These are phyloP conservation scores for Pogonomyrmex californicus DNA, from an alignment of 1,140 invertebrate genomes.

Conservation along the genomic window DNA sequence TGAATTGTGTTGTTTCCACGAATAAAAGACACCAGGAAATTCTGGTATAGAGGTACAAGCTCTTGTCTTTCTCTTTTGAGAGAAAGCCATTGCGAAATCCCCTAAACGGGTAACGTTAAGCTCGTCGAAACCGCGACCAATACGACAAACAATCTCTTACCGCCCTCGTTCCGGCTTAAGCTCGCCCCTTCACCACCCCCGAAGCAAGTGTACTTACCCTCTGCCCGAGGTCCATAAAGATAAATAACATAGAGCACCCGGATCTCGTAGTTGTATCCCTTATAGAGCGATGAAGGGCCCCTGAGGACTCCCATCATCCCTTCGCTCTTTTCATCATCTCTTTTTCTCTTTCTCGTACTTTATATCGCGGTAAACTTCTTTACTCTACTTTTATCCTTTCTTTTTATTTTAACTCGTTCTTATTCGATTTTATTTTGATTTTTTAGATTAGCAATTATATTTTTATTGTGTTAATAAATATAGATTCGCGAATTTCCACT, in stretches of 20 bases:
- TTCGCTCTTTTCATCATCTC: constrained; percentile 10
- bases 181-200: constrained; percentile 73
- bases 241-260: constrained; percentile 84
- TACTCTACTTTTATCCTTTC: constrained; percentile 53
- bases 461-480: background rate
- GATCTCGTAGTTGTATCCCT: constrained; percentile 67
- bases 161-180: constrained; percentile 82
- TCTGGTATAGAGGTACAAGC: background rate
- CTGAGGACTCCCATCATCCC: constrained; percentile 65
- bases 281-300: constrained; percentile 65
- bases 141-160: constrained; percentile 86
- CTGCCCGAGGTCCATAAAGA: constrained; percentile 87
- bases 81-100: constrained; percentile 62
- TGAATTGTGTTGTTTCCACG: constrained; percentile 50
- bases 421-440: constrained; percentile 17
- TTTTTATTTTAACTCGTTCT: constrained; percentile 47
- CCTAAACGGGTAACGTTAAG: constrained; percentile 80
- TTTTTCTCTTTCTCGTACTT: constrained; percentile 52
- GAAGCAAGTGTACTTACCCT: constrained; percentile 86
- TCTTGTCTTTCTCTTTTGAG: background rate
- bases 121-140: constrained; percentile 81
- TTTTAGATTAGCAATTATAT: constrained; percentile 10
- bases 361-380: constrained; percentile 22
- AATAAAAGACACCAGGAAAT: background rate
- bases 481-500: background rate